Percentiles rank a stretch among this genome's conserved stretches.
Conservation (phyloP, 2,113 vertebrate species). For the Vireo altiloquus region DNA sequence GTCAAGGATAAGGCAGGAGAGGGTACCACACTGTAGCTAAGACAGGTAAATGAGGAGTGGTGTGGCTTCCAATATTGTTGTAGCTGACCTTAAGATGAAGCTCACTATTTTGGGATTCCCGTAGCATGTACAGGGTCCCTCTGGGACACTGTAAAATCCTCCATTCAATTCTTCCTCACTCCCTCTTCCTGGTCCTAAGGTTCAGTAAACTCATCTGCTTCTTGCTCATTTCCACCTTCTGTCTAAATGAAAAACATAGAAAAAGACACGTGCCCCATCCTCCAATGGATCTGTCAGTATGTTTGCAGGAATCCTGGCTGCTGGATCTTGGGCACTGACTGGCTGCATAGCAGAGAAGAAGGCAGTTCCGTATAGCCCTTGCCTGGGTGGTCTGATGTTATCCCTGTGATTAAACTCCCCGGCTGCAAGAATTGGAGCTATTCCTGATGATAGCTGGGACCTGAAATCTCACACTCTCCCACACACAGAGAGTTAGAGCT, state of each 20-base stretch:
- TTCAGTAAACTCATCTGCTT: background rate
- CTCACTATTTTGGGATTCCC: background rate
- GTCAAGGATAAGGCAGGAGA: background rate
- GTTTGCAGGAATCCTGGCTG: conserved; percentile 55
- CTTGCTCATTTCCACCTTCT: background rate
- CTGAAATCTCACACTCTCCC: conserved; percentile 59
- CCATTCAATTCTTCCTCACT: background rate
- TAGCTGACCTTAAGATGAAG: background rate
- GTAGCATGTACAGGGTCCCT: background rate
- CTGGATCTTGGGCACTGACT: conserved; percentile 36
- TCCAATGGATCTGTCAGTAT: conserved; percentile 24
- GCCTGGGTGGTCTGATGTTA: conserved; percentile 77
- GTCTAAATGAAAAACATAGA: conserved; percentile 35
- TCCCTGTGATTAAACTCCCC: conserved; percentile 66
- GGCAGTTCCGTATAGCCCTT: conserved; percentile 22
- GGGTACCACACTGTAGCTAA: background rate
- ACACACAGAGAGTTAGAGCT: background rate
- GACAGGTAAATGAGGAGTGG: background rate
- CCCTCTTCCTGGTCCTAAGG: background rate
- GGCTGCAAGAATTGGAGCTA: conserved; percentile 62
- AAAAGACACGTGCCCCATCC: background rate
- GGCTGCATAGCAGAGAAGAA: conserved; percentile 23
- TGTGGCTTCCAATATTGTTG: background rate
- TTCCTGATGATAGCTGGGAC: conserved; percentile 67
- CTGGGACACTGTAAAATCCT: background rate